Evolutionary conservation across 1,140 invertebrate genomes (phyloP).

Genomic region (Plutomurus gul): DNA sequence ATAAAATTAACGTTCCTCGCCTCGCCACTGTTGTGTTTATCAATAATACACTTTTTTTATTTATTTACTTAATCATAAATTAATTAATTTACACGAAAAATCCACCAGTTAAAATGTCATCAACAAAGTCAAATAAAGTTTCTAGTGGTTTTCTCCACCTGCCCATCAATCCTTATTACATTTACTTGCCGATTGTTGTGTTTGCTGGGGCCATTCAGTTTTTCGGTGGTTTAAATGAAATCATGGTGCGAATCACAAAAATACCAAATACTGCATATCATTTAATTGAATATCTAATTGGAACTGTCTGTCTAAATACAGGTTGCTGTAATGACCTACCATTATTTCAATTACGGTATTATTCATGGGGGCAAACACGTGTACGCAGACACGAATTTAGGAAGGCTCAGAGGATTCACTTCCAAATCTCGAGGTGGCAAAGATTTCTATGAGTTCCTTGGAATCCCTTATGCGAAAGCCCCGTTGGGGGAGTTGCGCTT

Average conservation of each 20-base stretch:
- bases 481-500: slow-evolving; percentile 27
- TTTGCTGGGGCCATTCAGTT: slow-evolving; percentile 29
- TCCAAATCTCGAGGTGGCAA: slow-evolving; percentile 19
- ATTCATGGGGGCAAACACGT: slow-evolving; percentile 7
- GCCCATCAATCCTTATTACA: background rate
- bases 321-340: no score
- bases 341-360: slow-evolving; percentile 36
- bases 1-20: no score
- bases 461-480: slow-evolving; percentile 31
- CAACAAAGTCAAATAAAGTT: background rate
- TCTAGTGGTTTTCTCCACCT: background rate
- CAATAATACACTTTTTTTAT: no score
- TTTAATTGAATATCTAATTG: no score
- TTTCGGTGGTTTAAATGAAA: slow-evolving; percentile 41
- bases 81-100: background rate
- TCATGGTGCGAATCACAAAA: slow-evolving; percentile 29
- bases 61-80: background rate
- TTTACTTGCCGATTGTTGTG: slow-evolving; percentile 33
- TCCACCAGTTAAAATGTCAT: background rate
- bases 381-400: slow-evolving; percentile 8
- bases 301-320: no score
- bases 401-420: slow-evolving; percentile 38
- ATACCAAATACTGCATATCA: no score
- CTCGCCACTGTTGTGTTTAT: no score
- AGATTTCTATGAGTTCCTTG: slow-evolving; percentile 36